Evolutionary conservation across 2,888 invertebrate species (phyloP), one percentile per base, ranked within the genome.

Genomic region (Oegoconia quadripuncta): DNA sequence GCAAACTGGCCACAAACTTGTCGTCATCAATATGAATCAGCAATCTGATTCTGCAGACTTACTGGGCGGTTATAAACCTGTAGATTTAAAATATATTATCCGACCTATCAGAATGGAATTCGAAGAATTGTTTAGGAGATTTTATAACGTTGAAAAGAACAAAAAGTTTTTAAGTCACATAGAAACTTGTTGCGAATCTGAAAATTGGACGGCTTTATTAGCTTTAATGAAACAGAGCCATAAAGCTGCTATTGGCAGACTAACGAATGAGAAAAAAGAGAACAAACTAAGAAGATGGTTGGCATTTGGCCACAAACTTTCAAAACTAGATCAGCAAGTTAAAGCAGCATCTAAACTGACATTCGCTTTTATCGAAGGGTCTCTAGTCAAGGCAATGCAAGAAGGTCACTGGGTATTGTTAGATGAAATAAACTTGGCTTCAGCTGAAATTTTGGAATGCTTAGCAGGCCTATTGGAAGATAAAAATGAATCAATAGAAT

Each of bases 11-110:
- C 93, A 95, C 52, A 95, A 93, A 64, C 87, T 99, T 18, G 89
- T 95, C 18, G 98, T 99, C 0, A 95, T 99, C 15, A 99, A 99
- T 70, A 96, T 99, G 96, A 99, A 98, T 68, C 98, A 99, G 66
- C 99, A 99, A 68, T 98, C 97, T 30, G 99, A 99, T 78, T 96
- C 96, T 6, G 93, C 97, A 0, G 99, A 99, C 84, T 89, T 99
- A 25, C 89, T 99, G 0, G 99, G 99, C 39, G 99, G 99, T 46
- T 96, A 95, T 68, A 99, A 98, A 75, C 99, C 99, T 0, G 96
- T 98, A 0, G 97, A 98, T 70, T 74, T 98, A 8, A 94, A 93
- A 61, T 93, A 93, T 58, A 89, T 97, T 0, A 90, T 99, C 16
- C 86, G 90, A 33, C 97, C 98, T 0, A 88, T 98, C 27, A 91